phyloP scores from a whole-genome alignment of 2,888 invertebrate species.

The Falcaria lacertinaria region DNA sequence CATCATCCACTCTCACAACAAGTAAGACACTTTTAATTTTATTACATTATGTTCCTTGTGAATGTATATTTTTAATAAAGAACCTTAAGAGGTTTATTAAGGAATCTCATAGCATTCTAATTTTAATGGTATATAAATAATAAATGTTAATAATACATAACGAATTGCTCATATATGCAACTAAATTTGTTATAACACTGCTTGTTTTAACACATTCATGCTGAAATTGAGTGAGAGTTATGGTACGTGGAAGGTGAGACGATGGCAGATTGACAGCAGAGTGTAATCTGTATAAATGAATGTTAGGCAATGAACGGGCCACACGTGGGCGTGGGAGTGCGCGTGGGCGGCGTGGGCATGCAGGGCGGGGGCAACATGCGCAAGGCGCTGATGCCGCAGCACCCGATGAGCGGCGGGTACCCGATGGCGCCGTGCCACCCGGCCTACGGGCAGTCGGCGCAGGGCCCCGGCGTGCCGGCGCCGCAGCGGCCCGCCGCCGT shows the following conservation, averaged over 20 bases:
- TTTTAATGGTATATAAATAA: too few species aligned
- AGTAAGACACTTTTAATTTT: slow-evolving; percentile 26
- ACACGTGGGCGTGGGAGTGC: slow-evolving; percentile 67
- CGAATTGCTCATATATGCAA: too few species aligned
- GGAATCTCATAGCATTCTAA: too few species aligned
- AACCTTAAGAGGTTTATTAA: too few species aligned
- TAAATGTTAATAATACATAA: too few species aligned
- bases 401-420: slow-evolving; percentile 70
- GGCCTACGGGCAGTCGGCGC: slow-evolving; percentile 77
- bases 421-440: slow-evolving; percentile 80
- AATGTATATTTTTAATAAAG: neutral
- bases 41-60: neutral
- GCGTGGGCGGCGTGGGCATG: slow-evolving; percentile 50
- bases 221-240: too few species aligned
- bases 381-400: slow-evolving; percentile 67
- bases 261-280: too few species aligned
- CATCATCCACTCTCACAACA: slow-evolving; percentile 74
- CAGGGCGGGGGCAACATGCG: slow-evolving; percentile 72
- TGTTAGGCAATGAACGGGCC: slow-evolving; percentile 88
- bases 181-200: too few species aligned
- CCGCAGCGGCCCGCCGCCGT: slow-evolving; percentile 63
- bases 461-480: slow-evolving; percentile 52
- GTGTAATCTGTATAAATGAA: slow-evolving; percentile 4
- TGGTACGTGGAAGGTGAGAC: too few species aligned
- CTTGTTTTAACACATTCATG: too few species aligned